Base-by-base conservation (phyloP, 2,888 invertebrate genomes). In the Erebia palarica region DNA sequence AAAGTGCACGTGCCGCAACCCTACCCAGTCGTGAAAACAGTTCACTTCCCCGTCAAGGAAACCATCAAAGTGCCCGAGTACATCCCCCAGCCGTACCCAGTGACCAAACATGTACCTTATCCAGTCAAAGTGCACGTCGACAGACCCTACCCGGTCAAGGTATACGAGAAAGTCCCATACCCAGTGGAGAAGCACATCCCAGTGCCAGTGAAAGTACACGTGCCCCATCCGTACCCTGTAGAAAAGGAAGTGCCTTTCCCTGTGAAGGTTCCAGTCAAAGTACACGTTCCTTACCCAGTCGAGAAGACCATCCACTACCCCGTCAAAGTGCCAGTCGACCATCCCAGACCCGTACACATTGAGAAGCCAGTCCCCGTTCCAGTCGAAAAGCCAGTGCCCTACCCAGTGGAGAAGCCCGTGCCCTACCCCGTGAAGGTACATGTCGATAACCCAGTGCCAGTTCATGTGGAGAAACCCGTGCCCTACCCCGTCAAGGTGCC, bases 401-500 rank as follows among this genome's bases (percentile, higher is more conserved):
- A 96, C 86, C 95, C 95, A 68, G 95, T 96, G 0, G 96, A 96
- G 79, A 96, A 96, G 86, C 91, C 93, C 65, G 95, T 96, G 60
- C 96, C 95, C 59, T 95, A 95, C 84, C 96, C 96, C 68, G 96
- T 96, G 1, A 95, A 96, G 84, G 94, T 96, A 60, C 94, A 90
- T 64, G 94, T 95, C 51, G 95, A 96, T 61, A 94, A 95, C 81
- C 96, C 95, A 58, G 94, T 96, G 7, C 96, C 96, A 9, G 96
- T 96, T 16, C 96, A 96, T 74, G 96, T 97, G 2, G 96, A 96
- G 75, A 96, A 96, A 83, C 96, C 96, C 55, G 96, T 96, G 76
- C 97, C 97, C 44, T 95, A 95, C 79, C 94, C 94, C 65, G 96
- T 97, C 8, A 96, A 96, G 83, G 96, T 96, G 42, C 96, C 94